A percentile compares a stretch with the other conserved stretches of the same genome.
phyloP scores from a whole-genome alignment of 2,888 invertebrate species.

The Drosophila borborema region DNA sequence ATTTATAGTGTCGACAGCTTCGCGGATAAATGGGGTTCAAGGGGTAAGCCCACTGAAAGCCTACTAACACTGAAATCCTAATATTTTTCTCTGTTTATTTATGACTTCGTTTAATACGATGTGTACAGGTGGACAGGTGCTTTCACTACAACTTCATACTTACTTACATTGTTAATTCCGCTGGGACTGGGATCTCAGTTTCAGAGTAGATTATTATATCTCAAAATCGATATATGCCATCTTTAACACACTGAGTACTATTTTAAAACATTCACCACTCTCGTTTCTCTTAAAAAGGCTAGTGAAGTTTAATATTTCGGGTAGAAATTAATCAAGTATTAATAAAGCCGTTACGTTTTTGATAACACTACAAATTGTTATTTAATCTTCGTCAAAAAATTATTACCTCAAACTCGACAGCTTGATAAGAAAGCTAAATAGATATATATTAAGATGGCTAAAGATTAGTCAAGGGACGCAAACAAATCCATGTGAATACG shows the following conservation, averaged over 20 bases:
- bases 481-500: background rate
- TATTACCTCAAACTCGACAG: background rate
- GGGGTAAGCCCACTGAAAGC: background rate
- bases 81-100: background rate
- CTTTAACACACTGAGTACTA: background rate
- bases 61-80: background rate
- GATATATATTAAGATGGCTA: background rate
- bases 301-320: background rate
- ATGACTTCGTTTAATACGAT: background rate
- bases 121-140: background rate
- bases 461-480: background rate
- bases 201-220: background rate
- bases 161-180: too few relatives aligned
- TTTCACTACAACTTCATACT: background rate
- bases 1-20: background rate
- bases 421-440: constrained; percentile 3
- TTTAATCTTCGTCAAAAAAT: background rate
- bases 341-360: too few relatives aligned
- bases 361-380: background rate
- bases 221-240: background rate
- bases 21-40: background rate
- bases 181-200: too few relatives aligned
- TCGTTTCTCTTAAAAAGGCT: background rate
- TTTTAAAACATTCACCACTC: background rate
- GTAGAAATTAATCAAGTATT: background rate